Evolutionary conservation across 2,888 invertebrate genomes (phyloP), one percentile per base, ranked within the genome.

Genomic region (Slavum lentiscoides): DNA sequence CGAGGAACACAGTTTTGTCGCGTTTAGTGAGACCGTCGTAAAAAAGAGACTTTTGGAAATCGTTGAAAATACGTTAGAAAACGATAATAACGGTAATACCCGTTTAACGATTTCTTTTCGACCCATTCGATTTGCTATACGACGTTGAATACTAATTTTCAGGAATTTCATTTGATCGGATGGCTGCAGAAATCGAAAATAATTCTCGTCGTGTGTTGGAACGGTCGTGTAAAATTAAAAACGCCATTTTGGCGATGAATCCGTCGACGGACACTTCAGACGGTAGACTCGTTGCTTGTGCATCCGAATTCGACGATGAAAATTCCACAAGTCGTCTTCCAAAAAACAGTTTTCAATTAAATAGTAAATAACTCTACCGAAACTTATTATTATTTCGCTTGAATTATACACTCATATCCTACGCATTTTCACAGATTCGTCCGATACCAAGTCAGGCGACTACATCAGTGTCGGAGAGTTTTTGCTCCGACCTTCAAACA

Each of bases 41-140:
- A 69, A 77, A 70, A 61, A 70, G 3, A 69, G 37, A 30, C 7
- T 77, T 11, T 39, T 77, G 1, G 62, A 77, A 62, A 77, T 77
- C 53, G 61, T 62, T 13, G 19, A 77, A 19, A n/a, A 67, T 68
- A 11, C 61, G 23, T 1, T 30, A 5, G 58, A 67, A n/a, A 58
- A 61, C 1, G 11, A 30, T 17, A 21, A 23, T 62, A 21, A 77
- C n/a, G 77, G 70, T 77, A 61, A 9, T n/a, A n/a, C 15, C 49
- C 11, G 17, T 30, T 61, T 13, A 61, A 61, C 23, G 3, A 15
- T 64, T 49, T 11, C 8, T 49, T 49, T 49, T 49, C 3, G 13
- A 13, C 49, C 2, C 13, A 13, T 49, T n/a, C 11, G 3, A 49
- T 49, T 49, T 49, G 13, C 13, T 49, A 49, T 49, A 11, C 11